Conservation (phyloP, 2,797 vertebrate genomes). For the Knipowitschia caucasica region DNA sequence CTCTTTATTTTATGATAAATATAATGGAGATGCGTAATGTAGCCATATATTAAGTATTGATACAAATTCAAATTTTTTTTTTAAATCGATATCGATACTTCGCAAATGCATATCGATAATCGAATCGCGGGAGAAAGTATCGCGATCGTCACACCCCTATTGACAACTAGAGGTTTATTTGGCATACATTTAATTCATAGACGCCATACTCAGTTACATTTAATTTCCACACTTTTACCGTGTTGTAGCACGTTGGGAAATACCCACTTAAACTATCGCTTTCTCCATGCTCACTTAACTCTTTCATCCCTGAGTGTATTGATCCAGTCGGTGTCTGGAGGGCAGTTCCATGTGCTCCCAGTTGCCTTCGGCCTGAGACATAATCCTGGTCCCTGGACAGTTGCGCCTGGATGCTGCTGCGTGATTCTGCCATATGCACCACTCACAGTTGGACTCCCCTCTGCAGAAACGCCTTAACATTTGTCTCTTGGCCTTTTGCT, state of each 20-base stretch:
- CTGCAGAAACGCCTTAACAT: slow-evolving; percentile 33
- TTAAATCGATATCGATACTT: too few species aligned
- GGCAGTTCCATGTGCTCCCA: slow-evolving; percentile 22
- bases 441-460: slow-evolving; percentile 61
- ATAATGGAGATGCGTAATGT: too few species aligned
- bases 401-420: slow-evolving; percentile 47
- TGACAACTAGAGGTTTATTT: too few species aligned
- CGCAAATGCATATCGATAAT: too few species aligned
- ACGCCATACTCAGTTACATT: too few species aligned
- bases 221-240: neutral
- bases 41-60: too few species aligned
- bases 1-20: too few species aligned
- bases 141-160: too few species aligned
- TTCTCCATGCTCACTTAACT: slow-evolving; percentile 2
- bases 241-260: neutral
- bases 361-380: slow-evolving; percentile 41
- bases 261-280: neutral
- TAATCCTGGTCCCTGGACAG: slow-evolving; percentile 53
- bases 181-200: too few species aligned
- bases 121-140: too few species aligned
- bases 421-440: slow-evolving; percentile 49
- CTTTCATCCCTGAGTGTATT: slow-evolving; percentile 4
- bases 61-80: too few species aligned
- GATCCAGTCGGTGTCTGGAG: neutral
- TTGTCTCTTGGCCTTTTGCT: slow-evolving; percentile 12